Conservation (phyloP, 2,113 vertebrate species). For the Stictonetta naevosa region DNA sequence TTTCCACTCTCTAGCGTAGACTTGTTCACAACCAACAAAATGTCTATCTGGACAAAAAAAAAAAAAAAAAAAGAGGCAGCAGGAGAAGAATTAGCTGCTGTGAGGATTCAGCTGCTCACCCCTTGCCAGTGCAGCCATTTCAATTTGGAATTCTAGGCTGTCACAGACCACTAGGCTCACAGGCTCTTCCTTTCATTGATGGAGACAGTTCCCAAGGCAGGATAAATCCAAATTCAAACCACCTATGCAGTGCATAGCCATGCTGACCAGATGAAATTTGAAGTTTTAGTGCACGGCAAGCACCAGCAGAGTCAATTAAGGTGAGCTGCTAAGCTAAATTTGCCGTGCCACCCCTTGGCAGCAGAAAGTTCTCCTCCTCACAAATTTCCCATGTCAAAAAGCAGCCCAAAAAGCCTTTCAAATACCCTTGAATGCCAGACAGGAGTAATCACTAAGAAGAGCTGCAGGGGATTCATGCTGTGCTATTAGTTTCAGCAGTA, state of each 20-base stretch:
- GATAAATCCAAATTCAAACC: conserved; percentile 66
- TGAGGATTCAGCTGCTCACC: neutral
- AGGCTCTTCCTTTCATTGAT: conserved; percentile 41
- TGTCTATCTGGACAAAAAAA: neutral
- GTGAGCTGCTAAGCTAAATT: neutral
- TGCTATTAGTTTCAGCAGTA: neutral
- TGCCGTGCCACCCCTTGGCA: neutral
- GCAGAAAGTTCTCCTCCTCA: neutral
- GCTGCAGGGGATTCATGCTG: neutral
- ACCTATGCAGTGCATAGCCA: conserved; percentile 27
- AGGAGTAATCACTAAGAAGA: neutral
- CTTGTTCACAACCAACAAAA: neutral
- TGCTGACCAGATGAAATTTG: conserved; percentile 64
- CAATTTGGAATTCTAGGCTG: conserved; percentile 35
- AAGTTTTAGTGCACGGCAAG: conserved; percentile 40
- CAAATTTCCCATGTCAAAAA: neutral
- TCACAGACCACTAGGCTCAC: conserved; percentile 57
- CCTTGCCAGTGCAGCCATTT: conserved; percentile 14
- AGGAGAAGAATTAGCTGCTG: neutral
- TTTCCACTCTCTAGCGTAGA: neutral
- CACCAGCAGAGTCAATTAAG: conserved; percentile 53
- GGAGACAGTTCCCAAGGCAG: conserved; percentile 67
- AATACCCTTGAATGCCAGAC: neutral
- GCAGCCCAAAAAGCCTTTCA: conserved; percentile 7
- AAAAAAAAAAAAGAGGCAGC: neutral